Evolutionary conservation across 2,797 vertebrate species (phyloP).

Genomic region (Oreortyx pictus): DNA sequence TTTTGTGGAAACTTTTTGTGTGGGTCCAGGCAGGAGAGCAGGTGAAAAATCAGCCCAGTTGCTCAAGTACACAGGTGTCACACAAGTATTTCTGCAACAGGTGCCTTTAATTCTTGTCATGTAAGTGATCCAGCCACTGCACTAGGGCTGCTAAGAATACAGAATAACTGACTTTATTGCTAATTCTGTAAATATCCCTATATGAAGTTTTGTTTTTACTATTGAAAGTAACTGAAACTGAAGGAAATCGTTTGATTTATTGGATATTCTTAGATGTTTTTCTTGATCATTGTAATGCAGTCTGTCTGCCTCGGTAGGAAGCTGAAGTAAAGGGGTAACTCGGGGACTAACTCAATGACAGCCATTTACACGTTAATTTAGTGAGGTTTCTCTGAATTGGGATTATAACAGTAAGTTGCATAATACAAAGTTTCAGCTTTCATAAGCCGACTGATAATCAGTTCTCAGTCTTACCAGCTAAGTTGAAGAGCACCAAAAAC

Average conservation of each 20-base stretch:
- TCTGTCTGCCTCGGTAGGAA: not conserved
- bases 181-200: not conserved
- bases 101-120: not conserved
- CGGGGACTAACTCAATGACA: not conserved
- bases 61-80: accelerated
- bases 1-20: not conserved
- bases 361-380: not conserved
- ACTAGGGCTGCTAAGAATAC: not conserved
- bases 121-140: not conserved
- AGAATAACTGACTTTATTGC: not conserved
- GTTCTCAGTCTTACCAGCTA: not conserved
- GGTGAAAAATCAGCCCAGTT: not conserved
- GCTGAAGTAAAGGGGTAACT: not conserved
- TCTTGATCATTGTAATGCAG: not conserved
- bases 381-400: not conserved
- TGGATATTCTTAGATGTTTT: not conserved
- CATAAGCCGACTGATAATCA: not conserved
- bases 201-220: not conserved
- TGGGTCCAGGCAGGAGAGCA: not conserved
- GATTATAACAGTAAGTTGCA: not conserved
- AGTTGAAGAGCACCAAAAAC: not conserved
- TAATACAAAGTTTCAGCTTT: not conserved
- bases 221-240: not conserved
- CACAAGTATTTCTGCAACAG: not conserved
- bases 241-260: not conserved